A percentile compares a stretch with the other conserved stretches of the same genome.
Conservation (phyloP, 2,113 vertebrate species). For the Amphiprion percula region DNA sequence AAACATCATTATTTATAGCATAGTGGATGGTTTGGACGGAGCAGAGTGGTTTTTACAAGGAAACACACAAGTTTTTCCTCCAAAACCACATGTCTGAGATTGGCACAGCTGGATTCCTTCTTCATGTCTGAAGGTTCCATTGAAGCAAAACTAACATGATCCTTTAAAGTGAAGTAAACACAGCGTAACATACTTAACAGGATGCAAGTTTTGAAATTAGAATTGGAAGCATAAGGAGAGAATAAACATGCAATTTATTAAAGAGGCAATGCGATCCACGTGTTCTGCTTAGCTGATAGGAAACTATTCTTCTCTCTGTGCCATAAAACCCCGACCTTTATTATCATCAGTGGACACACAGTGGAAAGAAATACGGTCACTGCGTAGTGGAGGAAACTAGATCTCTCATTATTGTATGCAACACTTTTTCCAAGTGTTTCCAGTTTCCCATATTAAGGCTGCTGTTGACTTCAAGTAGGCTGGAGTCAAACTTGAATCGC, state of each 20-base stretch:
- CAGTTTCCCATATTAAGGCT: not conserved
- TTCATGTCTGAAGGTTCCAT: too few relatives aligned
- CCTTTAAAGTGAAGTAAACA: not conserved
- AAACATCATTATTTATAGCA: not conserved
- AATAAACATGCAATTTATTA: not conserved
- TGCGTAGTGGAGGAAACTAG: not conserved
- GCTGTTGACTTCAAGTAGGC: not conserved
- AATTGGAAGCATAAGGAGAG: not conserved
- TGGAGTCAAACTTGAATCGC: not conserved
- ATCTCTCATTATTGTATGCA: not conserved
- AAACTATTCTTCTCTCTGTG: not conserved
- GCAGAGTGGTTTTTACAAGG: not conserved
- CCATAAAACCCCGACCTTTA: not conserved
- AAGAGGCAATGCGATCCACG: rapidly evolving
- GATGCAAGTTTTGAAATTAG: not conserved
- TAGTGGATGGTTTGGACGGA: not conserved
- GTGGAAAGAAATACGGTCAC: not conserved
- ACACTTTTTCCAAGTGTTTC: not conserved
- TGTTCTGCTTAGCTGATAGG: not conserved
- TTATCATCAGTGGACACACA: not conserved
- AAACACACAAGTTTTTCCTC: not conserved
- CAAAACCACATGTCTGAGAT: not conserved
- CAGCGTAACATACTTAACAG: not conserved
- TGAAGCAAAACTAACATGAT: not conserved
- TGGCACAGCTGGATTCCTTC: not conserved